phyloP scores from a whole-genome alignment of 2,888 invertebrate genomes.

The Eupithecia centaureata region DNA sequence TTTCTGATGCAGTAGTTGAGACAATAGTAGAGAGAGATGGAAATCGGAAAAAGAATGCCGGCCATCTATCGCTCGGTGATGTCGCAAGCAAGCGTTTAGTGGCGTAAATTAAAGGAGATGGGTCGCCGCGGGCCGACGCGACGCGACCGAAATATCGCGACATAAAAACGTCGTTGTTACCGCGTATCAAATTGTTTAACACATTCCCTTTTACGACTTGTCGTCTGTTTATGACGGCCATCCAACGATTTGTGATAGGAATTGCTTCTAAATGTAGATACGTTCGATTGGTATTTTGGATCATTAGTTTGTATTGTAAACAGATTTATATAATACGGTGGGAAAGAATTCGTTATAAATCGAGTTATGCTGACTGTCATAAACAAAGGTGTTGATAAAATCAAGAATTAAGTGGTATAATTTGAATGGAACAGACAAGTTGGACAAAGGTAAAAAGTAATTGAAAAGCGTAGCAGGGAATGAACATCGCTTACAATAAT shows the following conservation, averaged over 20 bases:
- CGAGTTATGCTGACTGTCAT: constrained; percentile 7
- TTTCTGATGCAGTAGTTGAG: constrained; percentile 46
- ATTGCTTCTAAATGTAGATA: constrained; percentile 59
- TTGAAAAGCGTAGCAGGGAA: constrained; percentile 44
- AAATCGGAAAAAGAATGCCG: constrained; percentile 47
- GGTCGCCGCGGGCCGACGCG: constrained; percentile 51
- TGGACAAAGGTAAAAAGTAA: constrained; percentile 38
- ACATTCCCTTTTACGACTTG: constrained; percentile 75
- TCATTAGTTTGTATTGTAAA: constrained; percentile 31
- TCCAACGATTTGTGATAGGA: constrained; percentile 66
- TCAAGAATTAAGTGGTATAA: constrained; percentile 3
- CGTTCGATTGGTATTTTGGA: constrained; percentile 47
- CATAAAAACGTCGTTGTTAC: constrained; percentile 77
- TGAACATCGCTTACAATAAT: constrained; percentile 64
- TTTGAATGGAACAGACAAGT: constrained; percentile 27
- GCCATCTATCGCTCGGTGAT: constrained; percentile 72
- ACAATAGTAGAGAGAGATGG: constrained; percentile 51
- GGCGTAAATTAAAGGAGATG: constrained; percentile 76
- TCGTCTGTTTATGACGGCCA: constrained; percentile 69
- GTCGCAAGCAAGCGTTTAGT: constrained; percentile 76
- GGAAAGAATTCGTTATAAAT: constrained; percentile 16
- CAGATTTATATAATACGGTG: constrained; percentile 24
- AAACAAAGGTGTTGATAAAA: constrained; percentile 9
- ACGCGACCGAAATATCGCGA: constrained; percentile 74
- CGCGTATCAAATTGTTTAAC: constrained; percentile 80